Evolutionary conservation across 2,888 invertebrate species (phyloP), one percentile per base, ranked within the genome.

Genomic region (Synergus japonicus): DNA sequence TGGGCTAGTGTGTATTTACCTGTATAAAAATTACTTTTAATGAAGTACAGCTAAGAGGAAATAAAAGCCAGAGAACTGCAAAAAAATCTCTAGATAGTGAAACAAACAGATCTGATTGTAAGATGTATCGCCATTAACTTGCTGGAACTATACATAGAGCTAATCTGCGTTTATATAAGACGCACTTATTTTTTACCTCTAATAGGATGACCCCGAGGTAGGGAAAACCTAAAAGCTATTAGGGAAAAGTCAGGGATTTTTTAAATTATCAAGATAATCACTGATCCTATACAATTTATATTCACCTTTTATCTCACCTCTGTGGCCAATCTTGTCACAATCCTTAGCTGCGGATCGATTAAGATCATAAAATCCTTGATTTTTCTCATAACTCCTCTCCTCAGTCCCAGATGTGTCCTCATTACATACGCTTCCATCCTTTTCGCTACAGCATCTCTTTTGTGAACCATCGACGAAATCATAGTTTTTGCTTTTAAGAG

Each of bases 301-400:
- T 44, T 44, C 44, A 18, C 10, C 8, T 43, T 69, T 37, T 69
- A 58, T 18, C 69, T 69, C n/a, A 69, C 73, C 73, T 7, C 12
- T 73, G 15, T 73, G 49, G 9, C 54, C 37, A 54, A 54, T 58
- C 29, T 58, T 37, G n/a, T 77, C 13, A 22, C 49, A 54, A 76
- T 60, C 76, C 79, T 91, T 93, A 49, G 93, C 93, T 82, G 93
- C 93, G 0, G 54, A 60, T 3, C 66, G 76, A 41, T 77, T 83
- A 8, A 86, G 9, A 4, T 87, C 84, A 66, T 87, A 86, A 0
- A 85, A 86, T 8, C 78, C 82, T 0, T 82, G 83, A 73, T 83
- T 84, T 69, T 77, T 86, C 7, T 86, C 88, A 76, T 85, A 86
- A 49, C 85, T 78, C 12, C 82, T 83, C 9, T 84, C 79, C 54